Percentiles rank a stretch among this genome's conserved stretches.
These are phyloP conservation scores for Nymphalis c-album DNA, from an alignment of 2,888 invertebrate species.

Conservation along the genomic window DNA sequence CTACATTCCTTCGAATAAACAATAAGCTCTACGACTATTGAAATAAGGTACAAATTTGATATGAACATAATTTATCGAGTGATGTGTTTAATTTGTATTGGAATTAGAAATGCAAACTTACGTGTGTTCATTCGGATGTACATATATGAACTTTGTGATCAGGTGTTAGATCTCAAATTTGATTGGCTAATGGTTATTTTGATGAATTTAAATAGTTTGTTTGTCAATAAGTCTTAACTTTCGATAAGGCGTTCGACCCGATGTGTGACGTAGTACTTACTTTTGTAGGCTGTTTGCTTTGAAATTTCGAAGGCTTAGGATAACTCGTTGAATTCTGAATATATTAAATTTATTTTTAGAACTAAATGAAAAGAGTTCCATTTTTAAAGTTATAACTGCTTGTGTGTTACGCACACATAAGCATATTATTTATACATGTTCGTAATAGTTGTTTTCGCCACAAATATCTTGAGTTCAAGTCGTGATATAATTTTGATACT, in stretches of 20 bases:
- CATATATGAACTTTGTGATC: slow-evolving; percentile 23
- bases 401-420: no score
- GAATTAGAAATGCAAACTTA: slow-evolving; percentile 41
- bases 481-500: no score
- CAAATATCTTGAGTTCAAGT: no score
- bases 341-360: slow-evolving; percentile 10
- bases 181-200: neutral
- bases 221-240: slow-evolving; percentile 40
- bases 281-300: slow-evolving; percentile 32
- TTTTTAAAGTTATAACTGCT: no score
- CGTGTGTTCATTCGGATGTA: slow-evolving; percentile 19
- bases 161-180: slow-evolving; percentile 29
- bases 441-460: no score
- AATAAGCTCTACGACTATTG: slow-evolving; percentile 20
- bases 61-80: neutral
- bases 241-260: slow-evolving; percentile 37
- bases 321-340: slow-evolving; percentile 24
- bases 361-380: no score
- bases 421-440: no score
- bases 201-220: slow-evolving; percentile 29
- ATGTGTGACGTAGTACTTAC: slow-evolving; percentile 33
- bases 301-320: slow-evolving; percentile 26
- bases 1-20: slow-evolving; percentile 4
- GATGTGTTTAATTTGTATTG: slow-evolving; percentile 29
- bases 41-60: slow-evolving; percentile 22